Evolutionary conservation across 2,888 invertebrate species (phyloP).

Genomic region (Tipula vernalis): DNA sequence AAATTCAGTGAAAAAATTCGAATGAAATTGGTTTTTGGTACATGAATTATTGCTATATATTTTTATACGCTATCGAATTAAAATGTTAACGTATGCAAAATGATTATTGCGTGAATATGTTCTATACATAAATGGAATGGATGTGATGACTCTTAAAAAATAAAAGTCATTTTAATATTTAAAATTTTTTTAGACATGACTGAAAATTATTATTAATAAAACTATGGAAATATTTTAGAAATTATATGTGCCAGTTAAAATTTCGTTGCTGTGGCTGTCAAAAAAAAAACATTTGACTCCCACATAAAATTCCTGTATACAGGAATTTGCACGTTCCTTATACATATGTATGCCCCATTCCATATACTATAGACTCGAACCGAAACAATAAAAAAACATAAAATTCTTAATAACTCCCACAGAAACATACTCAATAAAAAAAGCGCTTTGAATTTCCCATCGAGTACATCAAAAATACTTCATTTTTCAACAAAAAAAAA

Average conservation of each 20-base stretch:
- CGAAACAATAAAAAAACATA: not conserved
- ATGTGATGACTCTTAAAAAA: not conserved
- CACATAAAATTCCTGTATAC: not conserved
- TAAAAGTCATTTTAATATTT: not conserved
- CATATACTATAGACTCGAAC: not conserved
- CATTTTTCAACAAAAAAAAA: not conserved
- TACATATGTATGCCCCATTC: not conserved
- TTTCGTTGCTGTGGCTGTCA: not conserved
- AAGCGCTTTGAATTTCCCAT: not conserved
- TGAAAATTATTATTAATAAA: not conserved
- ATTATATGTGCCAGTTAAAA: too few relatives aligned
- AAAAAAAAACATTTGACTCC: not conserved
- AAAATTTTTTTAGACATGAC: not conserved
- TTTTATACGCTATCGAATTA: not conserved
- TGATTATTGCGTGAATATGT: not conserved
- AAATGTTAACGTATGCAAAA: not conserved
- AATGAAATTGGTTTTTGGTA: not conserved
- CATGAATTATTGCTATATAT: not conserved
- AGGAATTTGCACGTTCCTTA: too few relatives aligned
- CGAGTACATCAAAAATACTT: not conserved
- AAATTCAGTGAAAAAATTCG: not conserved
- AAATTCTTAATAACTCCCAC: not conserved
- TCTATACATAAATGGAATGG: not conserved
- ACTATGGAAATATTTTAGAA: not conserved
- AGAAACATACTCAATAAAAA: not conserved